Evolutionary conservation across 1,140 invertebrate genomes (phyloP).

Genomic region (Hormaphis cornu): DNA sequence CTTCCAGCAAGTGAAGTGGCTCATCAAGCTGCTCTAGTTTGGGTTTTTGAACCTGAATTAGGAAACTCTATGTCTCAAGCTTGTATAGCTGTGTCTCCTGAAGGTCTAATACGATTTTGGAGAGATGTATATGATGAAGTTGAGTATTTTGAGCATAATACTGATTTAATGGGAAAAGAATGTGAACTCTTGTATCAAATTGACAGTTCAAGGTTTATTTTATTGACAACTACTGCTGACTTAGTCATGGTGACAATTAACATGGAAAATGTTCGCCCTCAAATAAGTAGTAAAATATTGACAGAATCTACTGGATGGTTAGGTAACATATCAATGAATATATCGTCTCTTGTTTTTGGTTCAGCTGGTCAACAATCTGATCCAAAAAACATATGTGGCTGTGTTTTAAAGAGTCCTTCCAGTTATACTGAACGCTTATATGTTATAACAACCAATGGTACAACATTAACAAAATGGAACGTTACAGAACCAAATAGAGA

Average conservation of each 20-base stretch:
- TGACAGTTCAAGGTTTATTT: constrained; percentile 63
- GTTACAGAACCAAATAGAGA: constrained; percentile 11
- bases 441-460: constrained; percentile 14
- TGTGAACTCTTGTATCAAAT: constrained; percentile 61
- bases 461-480: constrained; percentile 22
- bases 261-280: constrained; percentile 51
- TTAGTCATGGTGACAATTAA: constrained; percentile 63
- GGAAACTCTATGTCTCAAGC: constrained; percentile 38
- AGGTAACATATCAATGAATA: constrained; percentile 23
- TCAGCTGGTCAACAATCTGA: constrained; percentile 12
- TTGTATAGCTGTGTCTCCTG: constrained; percentile 81
- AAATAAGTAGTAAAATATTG: constrained; percentile 34
- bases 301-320: constrained; percentile 26
- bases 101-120: constrained; percentile 87
- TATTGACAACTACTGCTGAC: constrained; percentile 85
- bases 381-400: constrained; percentile 19
- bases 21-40: constrained; percentile 77
- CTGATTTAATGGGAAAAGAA: constrained; percentile 59
- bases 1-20: constrained; percentile 87
- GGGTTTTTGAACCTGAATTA: constrained; percentile 60
- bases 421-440: not conserved
- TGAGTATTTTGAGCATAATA: constrained; percentile 68
- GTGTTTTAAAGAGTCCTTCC: constrained; percentile 12
- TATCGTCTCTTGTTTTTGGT: constrained; percentile 25
- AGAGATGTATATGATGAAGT: constrained; percentile 78